Evolutionary conservation across 2,888 invertebrate genomes (phyloP).

Genomic region (Elysia crispata): DNA sequence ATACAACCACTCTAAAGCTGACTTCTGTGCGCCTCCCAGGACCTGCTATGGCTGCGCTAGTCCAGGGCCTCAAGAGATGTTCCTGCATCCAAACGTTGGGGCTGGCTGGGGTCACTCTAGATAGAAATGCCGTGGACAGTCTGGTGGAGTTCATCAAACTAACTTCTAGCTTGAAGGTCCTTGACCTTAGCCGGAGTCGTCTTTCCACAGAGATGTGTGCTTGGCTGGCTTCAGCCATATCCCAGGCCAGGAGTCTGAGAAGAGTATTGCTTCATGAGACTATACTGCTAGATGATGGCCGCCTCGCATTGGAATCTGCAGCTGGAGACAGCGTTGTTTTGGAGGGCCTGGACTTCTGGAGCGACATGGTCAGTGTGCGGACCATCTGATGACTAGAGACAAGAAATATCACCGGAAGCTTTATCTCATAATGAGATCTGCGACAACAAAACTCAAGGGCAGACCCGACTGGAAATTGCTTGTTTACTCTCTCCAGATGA

Average conservation of each 20-base stretch:
- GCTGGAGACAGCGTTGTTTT: conserved; percentile 53
- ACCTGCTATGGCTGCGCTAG: conserved; percentile 64
- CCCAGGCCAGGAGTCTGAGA: conserved; percentile 57
- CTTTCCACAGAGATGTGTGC: conserved; percentile 64
- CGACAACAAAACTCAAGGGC: no score
- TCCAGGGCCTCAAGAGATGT: conserved; percentile 67
- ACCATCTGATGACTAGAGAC: background rate
- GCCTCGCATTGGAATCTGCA: conserved; percentile 51
- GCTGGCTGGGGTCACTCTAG: conserved; percentile 96
- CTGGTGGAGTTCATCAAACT: conserved; percentile 61
- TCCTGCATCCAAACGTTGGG: conserved; percentile 84
- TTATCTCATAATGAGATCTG: no score
- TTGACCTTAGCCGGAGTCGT: conserved; percentile 66
- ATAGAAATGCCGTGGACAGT: conserved; percentile 61
- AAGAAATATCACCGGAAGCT: background rate
- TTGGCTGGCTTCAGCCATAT: conserved; percentile 58
- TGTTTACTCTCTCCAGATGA: no score
- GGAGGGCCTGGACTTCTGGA: conserved; percentile 52
- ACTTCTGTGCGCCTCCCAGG: conserved; percentile 59
- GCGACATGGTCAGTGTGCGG: background rate
- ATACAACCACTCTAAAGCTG: conserved; percentile 54
- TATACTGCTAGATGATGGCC: conserved; percentile 58
- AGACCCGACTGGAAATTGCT: no score
- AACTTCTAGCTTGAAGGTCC: conserved; percentile 60
- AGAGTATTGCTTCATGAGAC: conserved; percentile 60